Base-by-base conservation (phyloP, 2,888 invertebrate genomes). In the Amphipyra berbera region DNA sequence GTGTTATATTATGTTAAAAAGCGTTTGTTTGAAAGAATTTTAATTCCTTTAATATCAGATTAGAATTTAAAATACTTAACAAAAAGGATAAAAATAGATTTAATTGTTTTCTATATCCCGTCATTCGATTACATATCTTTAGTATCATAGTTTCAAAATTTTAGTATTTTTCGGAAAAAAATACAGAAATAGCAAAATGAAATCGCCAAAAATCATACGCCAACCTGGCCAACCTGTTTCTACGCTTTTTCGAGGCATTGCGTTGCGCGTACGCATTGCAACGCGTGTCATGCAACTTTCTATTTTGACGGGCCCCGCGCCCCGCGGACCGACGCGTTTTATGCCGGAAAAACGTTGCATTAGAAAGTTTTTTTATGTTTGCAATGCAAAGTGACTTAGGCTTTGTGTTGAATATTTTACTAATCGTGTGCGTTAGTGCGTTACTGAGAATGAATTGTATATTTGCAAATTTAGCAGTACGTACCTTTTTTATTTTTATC, bases 211-310 rank as follows among this genome's bases (percentile, higher is more conserved):
- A 64, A n/a, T 30, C 15, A 40, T 14, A 49, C 27, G 6, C 42
- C 0, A 30, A 37, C 6, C 35, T 53, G 6, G 30, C 7, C 6
- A 21, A 21, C 21, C 21, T 1, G n/a, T 40, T 13, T 44, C 46
- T 45, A 9, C 21, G 21, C 10, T 14, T 60, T 66, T 72, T 54
- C 21, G 35, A 27, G 33, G 46, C 40, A 61, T 45, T 62, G 47
- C 72, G 72, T 68, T 84, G 85, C 85, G 86, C 84, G 81, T 74
- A 86, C 85, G 86, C 87, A 85, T 79, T 92, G 90, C 90, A 88
- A 70, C 84, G 66, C 67, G 84, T 86, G 84, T 81, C 84, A 85
- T 91, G 90, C 91, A 89, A 90, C 93, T 94, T 94, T 94, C 93
- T 93, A 92, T 90, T 93, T 89, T 85, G 88, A 75, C 85, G 82